Evolutionary conservation across 2,888 invertebrate species (phyloP).

Genomic region (Cephus runcator): DNA sequence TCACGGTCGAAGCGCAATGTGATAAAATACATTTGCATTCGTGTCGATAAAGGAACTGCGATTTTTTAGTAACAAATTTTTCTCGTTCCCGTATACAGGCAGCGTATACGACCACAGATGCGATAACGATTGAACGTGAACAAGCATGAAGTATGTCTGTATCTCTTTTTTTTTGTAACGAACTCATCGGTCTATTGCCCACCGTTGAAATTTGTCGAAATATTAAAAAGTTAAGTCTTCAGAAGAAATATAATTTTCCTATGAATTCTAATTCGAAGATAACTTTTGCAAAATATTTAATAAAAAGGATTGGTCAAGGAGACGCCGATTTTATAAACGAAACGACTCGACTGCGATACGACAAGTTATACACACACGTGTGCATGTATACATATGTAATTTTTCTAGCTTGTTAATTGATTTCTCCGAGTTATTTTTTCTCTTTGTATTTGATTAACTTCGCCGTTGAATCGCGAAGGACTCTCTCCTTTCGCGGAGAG

Average conservation of each 20-base stretch:
- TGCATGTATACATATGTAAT: background rate
- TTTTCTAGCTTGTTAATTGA: background rate
- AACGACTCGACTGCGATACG: background rate
- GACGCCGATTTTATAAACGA: background rate
- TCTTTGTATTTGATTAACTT: background rate
- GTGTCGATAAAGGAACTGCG: background rate
- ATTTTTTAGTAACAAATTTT: background rate
- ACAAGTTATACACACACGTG: background rate
- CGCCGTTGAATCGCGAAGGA: background rate
- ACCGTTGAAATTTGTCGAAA: background rate
- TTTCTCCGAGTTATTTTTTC: background rate
- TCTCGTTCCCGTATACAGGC: background rate
- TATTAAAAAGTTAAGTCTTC: background rate
- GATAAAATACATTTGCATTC: background rate
- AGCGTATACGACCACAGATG: background rate
- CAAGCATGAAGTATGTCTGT: background rate
- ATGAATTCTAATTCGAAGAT: background rate
- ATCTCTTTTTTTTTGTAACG: background rate
- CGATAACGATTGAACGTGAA: background rate
- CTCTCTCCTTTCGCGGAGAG: background rate
- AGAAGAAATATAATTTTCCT: background rate
- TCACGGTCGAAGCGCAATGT: background rate
- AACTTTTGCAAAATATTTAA: background rate
- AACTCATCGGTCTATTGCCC: background rate
- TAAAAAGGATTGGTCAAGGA: background rate